A percentile compares a stretch with the other conserved stretches of the same genome.
These are phyloP conservation scores for Trimorus sp. DNA, from an alignment of 2,888 invertebrate genomes.

Conservation along the genomic window DNA sequence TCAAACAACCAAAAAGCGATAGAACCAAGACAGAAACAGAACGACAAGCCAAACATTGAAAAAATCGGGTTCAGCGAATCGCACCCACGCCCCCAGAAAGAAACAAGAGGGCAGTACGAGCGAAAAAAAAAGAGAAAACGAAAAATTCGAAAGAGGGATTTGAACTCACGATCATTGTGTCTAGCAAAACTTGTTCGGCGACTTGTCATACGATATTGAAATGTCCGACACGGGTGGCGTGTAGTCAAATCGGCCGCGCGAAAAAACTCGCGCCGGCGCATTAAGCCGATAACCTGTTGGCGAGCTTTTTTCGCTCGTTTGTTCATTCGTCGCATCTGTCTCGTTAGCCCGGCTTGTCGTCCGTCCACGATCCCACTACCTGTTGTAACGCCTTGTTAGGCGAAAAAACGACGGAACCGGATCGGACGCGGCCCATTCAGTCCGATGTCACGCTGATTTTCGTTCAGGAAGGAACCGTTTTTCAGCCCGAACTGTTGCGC, in stretches of 20 bases:
- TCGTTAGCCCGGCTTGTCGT: conserved; percentile 68
- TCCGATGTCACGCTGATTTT: conserved; percentile 57
- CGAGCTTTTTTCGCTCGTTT: conserved; percentile 53
- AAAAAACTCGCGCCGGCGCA: background rate
- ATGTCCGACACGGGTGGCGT: conserved; percentile 11
- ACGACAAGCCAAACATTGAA: no score
- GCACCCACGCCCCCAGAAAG: no score
- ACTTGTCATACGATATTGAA: background rate
- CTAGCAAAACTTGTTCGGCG: no score
- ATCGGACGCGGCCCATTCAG: conserved; percentile 54
- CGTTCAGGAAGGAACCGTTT: conserved; percentile 52
- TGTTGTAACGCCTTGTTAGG: conserved; percentile 63
- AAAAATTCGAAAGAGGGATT: no score
- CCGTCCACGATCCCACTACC: conserved; percentile 58
- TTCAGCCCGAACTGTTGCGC: conserved; percentile 18
- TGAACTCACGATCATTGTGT: background rate
- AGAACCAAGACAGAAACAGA: no score
- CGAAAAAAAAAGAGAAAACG: no score
- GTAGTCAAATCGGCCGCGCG: conserved; percentile 12
- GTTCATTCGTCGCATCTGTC: conserved; percentile 68
- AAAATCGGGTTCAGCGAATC: no score
- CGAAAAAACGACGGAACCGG: conserved; percentile 64
- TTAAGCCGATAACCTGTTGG: conserved; percentile 37
- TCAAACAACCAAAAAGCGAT: no score
- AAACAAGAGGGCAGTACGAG: no score